These are phyloP conservation scores for Orestias chungarensis DNA, from an alignment of 2,797 vertebrate genomes.

Conservation along the genomic window DNA sequence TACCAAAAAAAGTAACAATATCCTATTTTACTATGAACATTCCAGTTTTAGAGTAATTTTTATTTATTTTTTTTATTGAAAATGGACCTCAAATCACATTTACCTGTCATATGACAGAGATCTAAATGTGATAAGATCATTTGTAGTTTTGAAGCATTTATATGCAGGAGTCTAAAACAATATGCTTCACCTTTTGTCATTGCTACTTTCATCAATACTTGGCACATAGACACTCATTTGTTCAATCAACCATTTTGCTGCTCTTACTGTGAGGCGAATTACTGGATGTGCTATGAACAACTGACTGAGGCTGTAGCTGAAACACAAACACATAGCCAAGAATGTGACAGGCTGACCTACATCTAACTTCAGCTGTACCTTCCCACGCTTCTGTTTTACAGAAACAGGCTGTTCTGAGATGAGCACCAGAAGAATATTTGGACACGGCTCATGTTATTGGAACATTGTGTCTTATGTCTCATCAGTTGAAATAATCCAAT, in stretches of 20 bases:
- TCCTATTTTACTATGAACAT: too few species aligned
- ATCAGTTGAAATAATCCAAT: slow-evolving; percentile 1
- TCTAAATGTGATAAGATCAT: neutral
- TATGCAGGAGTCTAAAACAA: neutral
- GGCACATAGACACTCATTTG: slow-evolving; percentile 24
- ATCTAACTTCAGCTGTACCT: slow-evolving; percentile 48
- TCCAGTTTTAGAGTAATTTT: too few species aligned
- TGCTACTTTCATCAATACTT: neutral
- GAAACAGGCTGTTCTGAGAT: slow-evolving; percentile 45
- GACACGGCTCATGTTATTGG: slow-evolving; percentile 31
- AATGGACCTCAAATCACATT: too few species aligned
- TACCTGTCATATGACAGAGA: too few species aligned
- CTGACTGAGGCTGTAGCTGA: slow-evolving; percentile 53
- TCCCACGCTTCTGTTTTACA: slow-evolving; percentile 66
- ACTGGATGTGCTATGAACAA: slow-evolving; percentile 38
- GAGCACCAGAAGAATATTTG: slow-evolving; percentile 47
- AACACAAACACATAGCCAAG: slow-evolving; percentile 33
- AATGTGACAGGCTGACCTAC: slow-evolving; percentile 34
- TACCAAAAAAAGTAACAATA: too few species aligned
- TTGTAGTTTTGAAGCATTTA: too few species aligned
- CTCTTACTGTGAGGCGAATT: slow-evolving; percentile 48
- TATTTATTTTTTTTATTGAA: too few species aligned
- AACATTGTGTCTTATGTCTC: slow-evolving; percentile 45
- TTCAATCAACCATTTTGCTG: slow-evolving; percentile 24
- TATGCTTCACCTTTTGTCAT: neutral